A percentile compares a stretch with the other conserved stretches of the same genome.
phyloP scores from a whole-genome alignment of 2,113 vertebrate genomes.

The Pontoporia blainvillei region DNA sequence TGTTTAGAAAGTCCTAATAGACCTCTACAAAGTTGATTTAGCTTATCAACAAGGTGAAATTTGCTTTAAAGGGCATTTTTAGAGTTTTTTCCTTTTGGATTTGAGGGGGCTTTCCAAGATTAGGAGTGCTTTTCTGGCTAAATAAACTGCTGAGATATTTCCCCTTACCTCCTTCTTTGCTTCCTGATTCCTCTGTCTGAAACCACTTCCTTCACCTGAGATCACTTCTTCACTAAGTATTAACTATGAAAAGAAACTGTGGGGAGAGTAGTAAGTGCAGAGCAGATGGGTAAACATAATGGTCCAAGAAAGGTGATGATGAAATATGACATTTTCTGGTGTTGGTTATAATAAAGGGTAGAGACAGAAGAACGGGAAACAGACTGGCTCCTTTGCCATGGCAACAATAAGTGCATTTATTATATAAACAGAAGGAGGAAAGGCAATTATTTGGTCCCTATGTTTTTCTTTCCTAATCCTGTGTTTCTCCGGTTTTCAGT shows the following conservation, averaged over 20 bases:
- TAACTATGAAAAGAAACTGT: neutral
- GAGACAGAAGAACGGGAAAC: slow-evolving; percentile 24
- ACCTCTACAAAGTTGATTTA: neutral
- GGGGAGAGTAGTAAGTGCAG: neutral
- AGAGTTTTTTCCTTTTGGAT: neutral
- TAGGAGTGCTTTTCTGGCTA: neutral
- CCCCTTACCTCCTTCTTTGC: neutral
- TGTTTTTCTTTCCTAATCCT: slow-evolving; percentile 27
- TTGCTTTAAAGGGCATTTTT: neutral
- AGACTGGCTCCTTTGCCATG: slow-evolving; percentile 56
- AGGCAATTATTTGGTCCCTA: slow-evolving; percentile 12
- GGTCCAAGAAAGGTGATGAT: neutral
- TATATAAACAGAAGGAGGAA: slow-evolving; percentile 41
- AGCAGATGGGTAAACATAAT: neutral
- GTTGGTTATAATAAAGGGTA: slow-evolving; percentile 35
- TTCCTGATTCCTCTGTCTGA: neutral
- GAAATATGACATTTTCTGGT: slow-evolving; percentile 30
- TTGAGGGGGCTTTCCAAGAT: neutral
- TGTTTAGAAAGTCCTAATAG: neutral
- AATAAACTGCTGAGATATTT: neutral
- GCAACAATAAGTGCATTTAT: slow-evolving; percentile 61
- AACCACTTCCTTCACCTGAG: neutral
- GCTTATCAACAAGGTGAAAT: neutral
- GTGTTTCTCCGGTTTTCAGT: neutral
- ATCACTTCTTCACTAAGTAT: neutral